These are phyloP conservation scores for Spisula subtruncata DNA, from an alignment of 2,888 invertebrate genomes.

Conservation along the genomic window DNA sequence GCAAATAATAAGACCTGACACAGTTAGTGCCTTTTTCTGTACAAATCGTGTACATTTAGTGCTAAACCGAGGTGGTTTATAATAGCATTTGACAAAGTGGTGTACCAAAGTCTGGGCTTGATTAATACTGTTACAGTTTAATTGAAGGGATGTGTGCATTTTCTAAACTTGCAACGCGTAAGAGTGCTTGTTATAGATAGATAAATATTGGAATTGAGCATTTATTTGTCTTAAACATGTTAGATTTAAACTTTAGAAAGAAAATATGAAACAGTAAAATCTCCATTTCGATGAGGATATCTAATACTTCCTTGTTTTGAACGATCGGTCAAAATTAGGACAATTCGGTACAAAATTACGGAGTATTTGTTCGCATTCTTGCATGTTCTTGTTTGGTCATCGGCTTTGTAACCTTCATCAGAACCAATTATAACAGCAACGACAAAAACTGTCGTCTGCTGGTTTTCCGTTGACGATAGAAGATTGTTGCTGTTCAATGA, in stretches of 20 bases:
- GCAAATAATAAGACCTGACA: background rate
- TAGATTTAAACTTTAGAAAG: too few species aligned
- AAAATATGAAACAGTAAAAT: too few species aligned
- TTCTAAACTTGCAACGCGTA: background rate
- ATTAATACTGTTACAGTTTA: background rate
- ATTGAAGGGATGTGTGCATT: background rate
- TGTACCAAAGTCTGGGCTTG: background rate
- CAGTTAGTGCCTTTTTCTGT: background rate
- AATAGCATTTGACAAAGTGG: background rate
- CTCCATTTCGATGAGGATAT: too few species aligned
- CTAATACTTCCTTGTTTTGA: too few species aligned
- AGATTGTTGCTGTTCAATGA: background rate
- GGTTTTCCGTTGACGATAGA: background rate
- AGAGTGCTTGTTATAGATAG: too few species aligned
- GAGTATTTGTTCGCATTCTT: background rate
- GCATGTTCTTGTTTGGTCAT: background rate
- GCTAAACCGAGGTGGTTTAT: background rate
- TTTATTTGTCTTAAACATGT: too few species aligned
- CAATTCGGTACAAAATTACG: too few species aligned
- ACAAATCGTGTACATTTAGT: slow-evolving; percentile 10
- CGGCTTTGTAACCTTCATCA: background rate
- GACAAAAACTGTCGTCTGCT: background rate
- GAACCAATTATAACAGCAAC: background rate
- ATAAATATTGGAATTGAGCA: too few species aligned
- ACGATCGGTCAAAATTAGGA: too few species aligned